Evolutionary conservation across 30 jellyfish, hydroid and myxozoan species (phyloP).

Genomic region (Hydractinia echinata): DNA sequence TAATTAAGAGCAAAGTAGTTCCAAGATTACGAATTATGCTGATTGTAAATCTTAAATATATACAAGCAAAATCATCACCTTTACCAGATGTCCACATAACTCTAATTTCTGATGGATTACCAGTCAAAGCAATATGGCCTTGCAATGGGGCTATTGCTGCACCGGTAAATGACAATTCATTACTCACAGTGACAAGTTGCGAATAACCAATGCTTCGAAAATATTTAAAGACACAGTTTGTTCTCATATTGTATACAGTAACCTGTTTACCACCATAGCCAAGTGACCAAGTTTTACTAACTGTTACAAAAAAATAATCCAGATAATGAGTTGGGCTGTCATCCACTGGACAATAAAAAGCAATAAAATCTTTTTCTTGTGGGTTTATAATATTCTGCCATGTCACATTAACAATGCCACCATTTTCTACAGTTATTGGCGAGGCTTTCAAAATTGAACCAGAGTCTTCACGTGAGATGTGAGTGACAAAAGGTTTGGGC

Average conservation of each 20-base stretch:
- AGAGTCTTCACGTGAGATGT: constrained; percentile 29
- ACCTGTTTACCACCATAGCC: constrained; percentile 76
- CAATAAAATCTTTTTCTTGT: constrained; percentile 77
- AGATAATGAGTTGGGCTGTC: constrained; percentile 45
- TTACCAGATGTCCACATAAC: constrained; percentile 95
- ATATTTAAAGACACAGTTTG: constrained; percentile 73
- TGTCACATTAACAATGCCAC: constrained; percentile 60
- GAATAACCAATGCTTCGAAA: constrained; percentile 43
- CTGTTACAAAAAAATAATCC: constrained; percentile 75
- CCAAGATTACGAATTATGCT: too few relatives aligned
- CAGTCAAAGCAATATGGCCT: constrained; percentile 88
- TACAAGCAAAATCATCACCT: too few relatives aligned
- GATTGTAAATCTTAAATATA: too few relatives aligned
- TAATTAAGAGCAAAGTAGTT: too few relatives aligned
- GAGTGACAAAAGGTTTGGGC: constrained; percentile 35
- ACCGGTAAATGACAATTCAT: constrained; percentile 51
- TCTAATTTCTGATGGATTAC: constrained; percentile 85
- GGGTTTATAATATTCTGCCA: constrained; percentile 76
- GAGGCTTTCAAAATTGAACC: constrained; percentile 53
- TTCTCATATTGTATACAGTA: constrained; percentile 74
- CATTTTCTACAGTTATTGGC: constrained; percentile 76
- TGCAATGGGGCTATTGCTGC: constrained; percentile 81
- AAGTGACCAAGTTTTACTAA: constrained; percentile 46
- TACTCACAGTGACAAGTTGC: constrained; percentile 77
- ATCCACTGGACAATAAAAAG: constrained; percentile 65